Conservation (phyloP, 2,888 invertebrate species). For the Nymphalis urticae region DNA sequence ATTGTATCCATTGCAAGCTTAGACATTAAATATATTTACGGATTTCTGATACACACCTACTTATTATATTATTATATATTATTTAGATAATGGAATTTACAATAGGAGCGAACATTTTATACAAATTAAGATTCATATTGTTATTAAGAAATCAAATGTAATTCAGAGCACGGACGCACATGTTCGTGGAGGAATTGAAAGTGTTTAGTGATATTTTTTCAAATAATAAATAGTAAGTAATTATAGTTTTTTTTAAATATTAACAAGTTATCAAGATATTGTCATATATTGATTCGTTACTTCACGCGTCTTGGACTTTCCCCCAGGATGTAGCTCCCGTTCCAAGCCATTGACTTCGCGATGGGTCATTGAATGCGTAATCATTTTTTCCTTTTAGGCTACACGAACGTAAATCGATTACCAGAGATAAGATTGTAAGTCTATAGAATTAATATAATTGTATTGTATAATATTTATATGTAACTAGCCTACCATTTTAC, state of each 20-base stretch:
- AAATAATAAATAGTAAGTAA: too few species aligned
- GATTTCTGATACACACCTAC: neutral
- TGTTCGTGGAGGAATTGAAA: too few species aligned
- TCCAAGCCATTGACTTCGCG: slow-evolving; percentile 21
- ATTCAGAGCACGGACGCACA: too few species aligned
- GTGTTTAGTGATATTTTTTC: too few species aligned
- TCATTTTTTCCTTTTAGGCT: slow-evolving; percentile 6
- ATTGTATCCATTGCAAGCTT: neutral
- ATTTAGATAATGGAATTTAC: neutral
- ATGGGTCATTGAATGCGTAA: slow-evolving; percentile 18
- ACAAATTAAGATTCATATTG: too few species aligned
- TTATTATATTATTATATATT: neutral
- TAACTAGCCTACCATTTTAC: too few species aligned
- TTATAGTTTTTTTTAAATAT: too few species aligned
- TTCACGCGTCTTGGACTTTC: slow-evolving; percentile 3
- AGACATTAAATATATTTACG: neutral
- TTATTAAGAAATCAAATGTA: too few species aligned
- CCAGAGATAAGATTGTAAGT: neutral
- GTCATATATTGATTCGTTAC: slow-evolving; percentile 2
- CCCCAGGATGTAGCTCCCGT: slow-evolving; percentile 12
- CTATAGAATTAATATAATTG: neutral
- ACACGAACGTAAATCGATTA: neutral
- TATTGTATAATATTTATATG: too few species aligned
- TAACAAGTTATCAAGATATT: neutral
- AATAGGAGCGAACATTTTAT: too few species aligned